A percentile compares a stretch with the other conserved stretches of the same genome.
Conservation (phyloP, 2,113 vertebrate genomes). For the Sinocyclocheilus maitianheensis region DNA sequence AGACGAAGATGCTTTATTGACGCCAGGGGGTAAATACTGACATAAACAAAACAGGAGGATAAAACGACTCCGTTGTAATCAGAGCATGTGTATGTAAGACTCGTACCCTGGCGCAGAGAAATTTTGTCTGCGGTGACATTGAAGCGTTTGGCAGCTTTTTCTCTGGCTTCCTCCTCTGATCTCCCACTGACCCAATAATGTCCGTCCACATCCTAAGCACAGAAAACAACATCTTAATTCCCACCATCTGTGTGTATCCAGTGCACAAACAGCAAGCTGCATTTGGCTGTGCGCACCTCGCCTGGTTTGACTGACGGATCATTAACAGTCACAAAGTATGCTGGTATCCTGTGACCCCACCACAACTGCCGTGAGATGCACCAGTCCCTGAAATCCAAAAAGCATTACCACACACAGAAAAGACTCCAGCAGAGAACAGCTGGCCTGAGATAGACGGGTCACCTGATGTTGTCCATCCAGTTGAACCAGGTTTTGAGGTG, state of each 20-base stretch:
- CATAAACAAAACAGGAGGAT: not conserved
- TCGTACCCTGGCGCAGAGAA: slow-evolving; percentile 82
- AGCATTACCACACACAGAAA: not conserved
- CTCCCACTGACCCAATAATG: slow-evolving; percentile 90
- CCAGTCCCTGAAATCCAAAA: slow-evolving; percentile 79
- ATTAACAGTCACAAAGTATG: slow-evolving; percentile 83
- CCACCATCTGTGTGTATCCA: not conserved
- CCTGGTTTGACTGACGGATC: slow-evolving; percentile 80
- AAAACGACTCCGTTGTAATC: not conserved
- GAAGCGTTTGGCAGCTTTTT: slow-evolving; percentile 84
- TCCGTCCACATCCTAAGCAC: slow-evolving; percentile 81
- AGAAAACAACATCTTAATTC: slow-evolving; percentile 8
- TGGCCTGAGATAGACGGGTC: not conserved
- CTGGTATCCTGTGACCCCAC: slow-evolving; percentile 91
- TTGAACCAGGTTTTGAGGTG: slow-evolving; percentile 88
- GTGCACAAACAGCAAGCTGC: not conserved
- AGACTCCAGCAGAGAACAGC: not conserved
- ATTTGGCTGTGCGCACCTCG: slow-evolving; percentile 71
- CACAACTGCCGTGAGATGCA: slow-evolving; percentile 91
- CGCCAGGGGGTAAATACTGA: not conserved
- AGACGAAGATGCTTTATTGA: slow-evolving; percentile 14
- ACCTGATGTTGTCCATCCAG: slow-evolving; percentile 95
- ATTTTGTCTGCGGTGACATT: slow-evolving; percentile 81
- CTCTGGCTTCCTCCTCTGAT: slow-evolving; percentile 77
- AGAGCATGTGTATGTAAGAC: not conserved